Evolutionary conservation across 2,797 vertebrate species (phyloP), one percentile per base, ranked within the genome.

Genomic region (Lepidocolaptes lacrymiger): DNA sequence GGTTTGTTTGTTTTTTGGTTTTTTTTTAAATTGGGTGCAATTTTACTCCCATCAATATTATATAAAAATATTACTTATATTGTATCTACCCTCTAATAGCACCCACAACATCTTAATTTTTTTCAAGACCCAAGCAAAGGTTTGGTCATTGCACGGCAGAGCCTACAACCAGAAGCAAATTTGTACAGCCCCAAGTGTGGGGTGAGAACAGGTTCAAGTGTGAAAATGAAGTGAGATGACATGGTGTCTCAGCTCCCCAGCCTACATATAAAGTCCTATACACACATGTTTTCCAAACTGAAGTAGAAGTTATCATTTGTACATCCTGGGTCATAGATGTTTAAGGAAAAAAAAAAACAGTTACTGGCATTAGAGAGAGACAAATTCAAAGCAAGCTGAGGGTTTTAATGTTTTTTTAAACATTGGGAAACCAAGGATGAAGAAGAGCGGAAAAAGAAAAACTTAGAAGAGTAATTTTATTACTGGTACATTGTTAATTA

Each of bases 121-220:
- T 82, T 85, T 61, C 43, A 71, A 76, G 39, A 67, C 9, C 28
- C 34, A 74, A 30, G 49, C 10, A 76, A 48, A 79, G 6, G 34
- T 58, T 79, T 44, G 28, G 18, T 36, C 37, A 21, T 63, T 73
- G 51, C 2, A 9, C 10, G 61, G 32, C 49, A 71, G 1, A 67
- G 9, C 14, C 23, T 49, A 18, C 6, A 64, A 44, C 56, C 21
- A 78, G 28, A 66, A 78, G 11, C 4, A 87, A 41, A 55, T 63
- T 2, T 56, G 30, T 71, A 23, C 23, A 58, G 19, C 6, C 12
- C 5, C 34, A 84, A 44, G 28, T 0, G 0, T 34, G 14, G 24
- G 1, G 3, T 41, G 32, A 27, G 21, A 46, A 27, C 6, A 48
- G 14, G 9, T 9, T 54, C 24, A 55, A 52, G 18, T 21, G 21